Conservation (phyloP, 2,888 invertebrate species). For the Pantelozetes paolii region DNA sequence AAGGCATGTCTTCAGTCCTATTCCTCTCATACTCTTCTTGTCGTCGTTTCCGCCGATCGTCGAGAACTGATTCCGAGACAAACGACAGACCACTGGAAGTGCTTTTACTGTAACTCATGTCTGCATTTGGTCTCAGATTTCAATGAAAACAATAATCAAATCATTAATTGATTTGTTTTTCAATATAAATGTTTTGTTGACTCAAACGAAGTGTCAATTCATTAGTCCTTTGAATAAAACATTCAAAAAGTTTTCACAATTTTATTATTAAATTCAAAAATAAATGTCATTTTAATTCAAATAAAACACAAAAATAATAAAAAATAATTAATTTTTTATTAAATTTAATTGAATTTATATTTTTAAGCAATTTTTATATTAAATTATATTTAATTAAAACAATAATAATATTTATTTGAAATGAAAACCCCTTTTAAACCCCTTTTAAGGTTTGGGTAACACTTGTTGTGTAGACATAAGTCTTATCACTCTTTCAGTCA, state of each 20-base stretch:
- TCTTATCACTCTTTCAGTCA: too few species aligned
- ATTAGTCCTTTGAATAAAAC: too few species aligned
- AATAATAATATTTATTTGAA: not conserved
- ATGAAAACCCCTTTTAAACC: not conserved
- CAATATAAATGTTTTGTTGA: too few species aligned
- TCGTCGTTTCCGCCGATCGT: constrained; percentile 70
- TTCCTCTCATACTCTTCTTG: constrained; percentile 98
- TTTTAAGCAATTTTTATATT: not conserved
- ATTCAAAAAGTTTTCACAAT: too few species aligned
- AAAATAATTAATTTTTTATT: not conserved
- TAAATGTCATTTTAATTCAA: too few species aligned
- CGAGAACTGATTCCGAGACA: constrained; percentile 78
- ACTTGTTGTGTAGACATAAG: not conserved
- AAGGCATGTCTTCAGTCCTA: constrained; percentile 79
- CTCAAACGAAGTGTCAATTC: too few species aligned
- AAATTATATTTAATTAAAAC: not conserved
- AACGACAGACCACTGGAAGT: constrained; percentile 56
- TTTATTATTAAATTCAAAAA: too few species aligned
- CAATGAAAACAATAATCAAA: not conserved
- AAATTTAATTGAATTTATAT: not conserved
- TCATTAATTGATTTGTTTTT: too few species aligned
- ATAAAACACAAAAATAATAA: too few species aligned
- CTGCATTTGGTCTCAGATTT: not conserved
- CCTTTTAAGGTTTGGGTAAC: not conserved
- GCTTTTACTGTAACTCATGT: not conserved